Conservation (phyloP, 1,140 invertebrate species). For the Micrasema longulum region DNA sequence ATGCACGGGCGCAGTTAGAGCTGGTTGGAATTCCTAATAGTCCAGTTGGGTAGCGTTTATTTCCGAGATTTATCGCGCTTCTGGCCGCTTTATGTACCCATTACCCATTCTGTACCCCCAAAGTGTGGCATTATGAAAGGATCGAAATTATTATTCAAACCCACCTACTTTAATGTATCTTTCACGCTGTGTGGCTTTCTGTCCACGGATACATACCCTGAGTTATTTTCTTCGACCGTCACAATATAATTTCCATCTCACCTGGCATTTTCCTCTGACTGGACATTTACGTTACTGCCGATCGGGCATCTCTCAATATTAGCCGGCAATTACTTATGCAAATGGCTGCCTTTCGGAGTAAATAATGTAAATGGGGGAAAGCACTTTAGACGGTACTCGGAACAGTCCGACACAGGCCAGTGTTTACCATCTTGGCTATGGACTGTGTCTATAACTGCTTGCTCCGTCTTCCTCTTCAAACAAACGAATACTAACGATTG, state of each 20-base stretch:
- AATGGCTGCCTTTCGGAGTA: conserved; percentile 40
- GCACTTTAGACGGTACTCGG: conserved; percentile 19
- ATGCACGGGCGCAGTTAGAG: conserved; percentile 24
- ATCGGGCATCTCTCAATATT: conserved; percentile 34
- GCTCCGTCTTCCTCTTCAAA: too few relatives aligned
- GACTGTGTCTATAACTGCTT: not conserved
- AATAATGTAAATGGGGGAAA: conserved; percentile 40
- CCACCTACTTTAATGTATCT: conserved; percentile 22
- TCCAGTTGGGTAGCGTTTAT: conserved; percentile 31
- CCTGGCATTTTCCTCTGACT: too few relatives aligned
- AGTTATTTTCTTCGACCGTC: not conserved
- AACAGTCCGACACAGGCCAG: conserved; percentile 9
- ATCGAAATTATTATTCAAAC: conserved; percentile 34
- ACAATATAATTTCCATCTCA: too few relatives aligned
- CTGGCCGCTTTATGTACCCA: conserved; percentile 9
- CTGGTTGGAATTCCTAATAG: conserved; percentile 20
- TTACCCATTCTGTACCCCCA: conserved; percentile 4
- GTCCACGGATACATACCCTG: not conserved
- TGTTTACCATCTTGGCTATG: conserved; percentile 3
- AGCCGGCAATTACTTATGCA: conserved; percentile 50
- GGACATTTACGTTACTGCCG: conserved; percentile 4
- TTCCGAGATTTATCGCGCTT: conserved; percentile 34
- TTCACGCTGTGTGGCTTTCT: conserved; percentile 12
- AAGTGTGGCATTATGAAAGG: conserved; percentile 36
- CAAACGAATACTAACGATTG: too few relatives aligned